phyloP scores from a whole-genome alignment of 2,113 vertebrate genomes.

The Salvelinus sp. region DNA sequence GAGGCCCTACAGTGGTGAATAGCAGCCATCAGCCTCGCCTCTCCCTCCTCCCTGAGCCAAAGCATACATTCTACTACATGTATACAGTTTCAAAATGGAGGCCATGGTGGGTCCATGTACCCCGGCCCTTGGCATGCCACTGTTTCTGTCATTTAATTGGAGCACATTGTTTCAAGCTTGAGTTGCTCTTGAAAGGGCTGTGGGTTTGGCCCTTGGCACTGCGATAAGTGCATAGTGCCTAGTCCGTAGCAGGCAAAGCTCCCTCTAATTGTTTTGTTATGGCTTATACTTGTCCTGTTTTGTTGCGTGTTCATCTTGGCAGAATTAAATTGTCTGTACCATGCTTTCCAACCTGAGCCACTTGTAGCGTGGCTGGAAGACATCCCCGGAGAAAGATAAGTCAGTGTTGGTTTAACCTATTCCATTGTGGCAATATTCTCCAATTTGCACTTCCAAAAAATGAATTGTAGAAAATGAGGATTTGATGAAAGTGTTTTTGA shows the following conservation, averaged over 20 bases:
- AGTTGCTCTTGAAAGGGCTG: not conserved
- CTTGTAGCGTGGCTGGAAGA: not conserved
- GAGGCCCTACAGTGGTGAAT: slow-evolving; percentile 66
- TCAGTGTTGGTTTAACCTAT: too few species aligned
- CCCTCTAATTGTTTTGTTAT: slow-evolving; percentile 57
- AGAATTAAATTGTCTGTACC: too few species aligned
- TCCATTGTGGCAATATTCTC: too few species aligned
- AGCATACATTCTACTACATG: slow-evolving; percentile 35
- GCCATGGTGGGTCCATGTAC: slow-evolving; percentile 62
- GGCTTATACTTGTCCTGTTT: slow-evolving; percentile 38
- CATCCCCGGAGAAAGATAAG: too few species aligned
- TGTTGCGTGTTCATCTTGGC: slow-evolving; percentile 45
- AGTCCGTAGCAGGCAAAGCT: slow-evolving; percentile 34
- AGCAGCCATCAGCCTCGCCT: slow-evolving; percentile 40
- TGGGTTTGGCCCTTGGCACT: not conserved
- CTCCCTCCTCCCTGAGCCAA: too few species aligned
- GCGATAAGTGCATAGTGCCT: too few species aligned
- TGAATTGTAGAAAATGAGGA: too few species aligned
- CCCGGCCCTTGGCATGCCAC: slow-evolving; percentile 49
- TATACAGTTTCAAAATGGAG: slow-evolving; percentile 60
- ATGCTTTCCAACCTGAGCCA: not conserved
- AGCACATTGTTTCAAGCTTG: slow-evolving; percentile 32
- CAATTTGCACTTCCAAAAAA: too few species aligned
- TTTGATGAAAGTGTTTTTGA: too few species aligned
- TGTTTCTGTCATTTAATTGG: too few species aligned